phyloP scores from a whole-genome alignment of 2,888 invertebrate genomes.

The Caradrina clavipalpis region DNA sequence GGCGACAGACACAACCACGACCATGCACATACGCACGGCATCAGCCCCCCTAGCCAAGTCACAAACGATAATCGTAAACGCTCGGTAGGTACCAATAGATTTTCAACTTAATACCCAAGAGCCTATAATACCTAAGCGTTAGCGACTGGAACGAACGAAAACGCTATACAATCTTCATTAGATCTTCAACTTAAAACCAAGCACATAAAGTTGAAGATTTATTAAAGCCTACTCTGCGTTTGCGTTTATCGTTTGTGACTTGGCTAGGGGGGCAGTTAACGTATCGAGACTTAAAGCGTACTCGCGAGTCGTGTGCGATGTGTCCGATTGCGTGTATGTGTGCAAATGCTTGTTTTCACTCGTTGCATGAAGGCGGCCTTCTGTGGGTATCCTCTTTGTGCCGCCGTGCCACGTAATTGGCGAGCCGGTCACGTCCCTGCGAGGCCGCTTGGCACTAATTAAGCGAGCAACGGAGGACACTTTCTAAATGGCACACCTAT shows the following conservation, averaged over 20 bases:
- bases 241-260: no score
- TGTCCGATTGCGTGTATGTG: background rate
- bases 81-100: no score
- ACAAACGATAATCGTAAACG: no score
- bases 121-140: no score
- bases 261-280: no score
- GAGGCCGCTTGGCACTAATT: conserved; percentile 64
- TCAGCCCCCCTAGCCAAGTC: no score
- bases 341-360: background rate
- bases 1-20: background rate
- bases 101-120: no score
- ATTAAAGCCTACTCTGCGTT: no score
- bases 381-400: conserved; percentile 8
- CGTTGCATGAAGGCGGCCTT: background rate
- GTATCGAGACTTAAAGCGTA: background rate
- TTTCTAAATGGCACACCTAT: conserved; percentile 70
- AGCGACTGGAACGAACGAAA: no score
- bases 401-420: conserved; percentile 51
- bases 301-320: background rate
- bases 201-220: no score
- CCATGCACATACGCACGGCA: background rate
- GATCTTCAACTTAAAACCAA: no score
- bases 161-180: no score
- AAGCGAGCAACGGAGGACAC: conserved; percentile 66
- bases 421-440: conserved; percentile 62